Conservation (phyloP, 2,888 invertebrate species). For the Ochlodes sylvanus region DNA sequence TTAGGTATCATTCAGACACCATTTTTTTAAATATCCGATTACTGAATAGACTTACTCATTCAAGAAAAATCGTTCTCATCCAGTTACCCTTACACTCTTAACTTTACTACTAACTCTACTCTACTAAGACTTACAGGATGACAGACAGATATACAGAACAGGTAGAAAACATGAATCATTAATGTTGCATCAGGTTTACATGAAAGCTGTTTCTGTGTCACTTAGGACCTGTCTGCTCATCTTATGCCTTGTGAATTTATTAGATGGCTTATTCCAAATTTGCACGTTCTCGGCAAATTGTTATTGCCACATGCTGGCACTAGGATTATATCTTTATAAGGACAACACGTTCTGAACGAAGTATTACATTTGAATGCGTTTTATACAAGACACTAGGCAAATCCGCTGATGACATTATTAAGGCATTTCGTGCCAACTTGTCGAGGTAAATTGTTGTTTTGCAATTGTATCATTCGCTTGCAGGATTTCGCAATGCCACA, state of each 20-base stretch:
- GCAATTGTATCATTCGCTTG: conserved; percentile 36
- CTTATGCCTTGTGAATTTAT: neutral
- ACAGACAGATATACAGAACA: too few species aligned
- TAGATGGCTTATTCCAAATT: conserved; percentile 2
- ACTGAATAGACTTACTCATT: too few species aligned
- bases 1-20: too few species aligned
- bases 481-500: conserved; percentile 26
- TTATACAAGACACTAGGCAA: conserved; percentile 35
- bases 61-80: too few species aligned
- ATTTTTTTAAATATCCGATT: too few species aligned
- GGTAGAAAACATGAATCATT: neutral
- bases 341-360: conserved; percentile 24
- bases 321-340: conserved; percentile 30
- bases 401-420: conserved; percentile 38
- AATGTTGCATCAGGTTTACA: neutral
- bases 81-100: too few species aligned
- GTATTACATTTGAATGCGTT: conserved; percentile 26
- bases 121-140: too few species aligned
- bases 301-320: conserved; percentile 20
- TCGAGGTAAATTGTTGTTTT: conserved; percentile 37
- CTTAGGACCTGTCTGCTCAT: neutral
- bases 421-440: conserved; percentile 38
- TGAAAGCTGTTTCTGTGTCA: neutral
- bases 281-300: conserved; percentile 9
- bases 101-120: too few species aligned